These are phyloP conservation scores for Caiman crocodilus DNA, from an alignment of 2,797 vertebrate species.

Conservation along the genomic window DNA sequence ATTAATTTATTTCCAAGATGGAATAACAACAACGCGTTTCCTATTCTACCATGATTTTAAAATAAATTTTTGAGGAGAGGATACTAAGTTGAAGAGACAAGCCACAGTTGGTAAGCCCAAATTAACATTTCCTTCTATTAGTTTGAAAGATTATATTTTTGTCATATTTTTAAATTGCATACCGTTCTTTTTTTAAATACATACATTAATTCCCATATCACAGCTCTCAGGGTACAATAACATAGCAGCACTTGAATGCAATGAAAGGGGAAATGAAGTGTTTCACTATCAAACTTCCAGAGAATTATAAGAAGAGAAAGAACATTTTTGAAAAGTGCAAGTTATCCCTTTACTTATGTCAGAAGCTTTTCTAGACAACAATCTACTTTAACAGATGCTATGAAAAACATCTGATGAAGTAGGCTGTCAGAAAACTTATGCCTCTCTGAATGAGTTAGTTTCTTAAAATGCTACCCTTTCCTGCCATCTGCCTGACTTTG, in stretches of 20 bases:
- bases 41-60: constrained; percentile 30
- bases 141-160: neutral
- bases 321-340: neutral
- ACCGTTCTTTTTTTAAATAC: neutral
- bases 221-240: neutral
- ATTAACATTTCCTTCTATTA: neutral
- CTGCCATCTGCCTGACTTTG: too few relatives aligned
- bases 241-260: too few relatives aligned
- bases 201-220: neutral
- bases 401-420: too few relatives aligned
- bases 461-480: too few relatives aligned
- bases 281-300: too few relatives aligned
- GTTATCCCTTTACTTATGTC: neutral
- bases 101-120: neutral
- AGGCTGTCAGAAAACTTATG: too few relatives aligned
- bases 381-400: too few relatives aligned
- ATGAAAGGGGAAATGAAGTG: too few relatives aligned
- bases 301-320: neutral
- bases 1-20: constrained; percentile 52
- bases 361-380: too few relatives aligned
- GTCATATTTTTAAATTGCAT: too few relatives aligned
- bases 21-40: constrained; percentile 44
- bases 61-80: constrained; percentile 14
- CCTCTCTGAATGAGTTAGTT: too few relatives aligned
- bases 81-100: constrained; percentile 28